Evolutionary conservation across 2,888 invertebrate genomes (phyloP).

Genomic region (Noctua fimbriata): DNA sequence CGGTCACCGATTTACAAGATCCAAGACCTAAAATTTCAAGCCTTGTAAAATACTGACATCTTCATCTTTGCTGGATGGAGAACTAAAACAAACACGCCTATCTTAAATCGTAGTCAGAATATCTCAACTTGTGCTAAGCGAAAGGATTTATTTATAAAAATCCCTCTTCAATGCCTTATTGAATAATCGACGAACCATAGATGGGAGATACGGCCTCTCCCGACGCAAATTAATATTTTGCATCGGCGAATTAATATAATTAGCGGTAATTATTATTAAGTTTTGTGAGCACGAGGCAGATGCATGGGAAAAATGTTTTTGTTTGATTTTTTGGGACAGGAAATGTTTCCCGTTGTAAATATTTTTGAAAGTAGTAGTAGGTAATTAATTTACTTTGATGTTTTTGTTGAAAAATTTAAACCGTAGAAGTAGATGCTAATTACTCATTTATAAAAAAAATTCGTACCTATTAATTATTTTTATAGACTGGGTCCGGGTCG

Average conservation of each 20-base stretch:
- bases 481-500: background rate
- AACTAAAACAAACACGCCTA: conserved; percentile 77
- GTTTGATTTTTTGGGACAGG: conserved; percentile 30
- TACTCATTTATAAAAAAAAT: background rate
- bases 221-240: conserved; percentile 85
- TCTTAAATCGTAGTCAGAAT: conserved; percentile 72
- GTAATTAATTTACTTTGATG: background rate
- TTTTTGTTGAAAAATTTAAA: background rate
- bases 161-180: conserved; percentile 82
- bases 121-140: conserved; percentile 70
- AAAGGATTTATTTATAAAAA: conserved; percentile 74
- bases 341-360: conserved; percentile 18
- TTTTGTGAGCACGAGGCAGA: conserved; percentile 54
- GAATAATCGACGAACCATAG: conserved; percentile 81
- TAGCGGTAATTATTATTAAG: conserved; percentile 76
- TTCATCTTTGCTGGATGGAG: conserved; percentile 26
- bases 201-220: conserved; percentile 74
- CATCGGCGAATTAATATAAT: conserved; percentile 83
- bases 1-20: background rate
- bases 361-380: conserved; percentile 10
- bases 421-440: background rate
- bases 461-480: background rate
- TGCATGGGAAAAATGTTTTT: conserved; percentile 62
- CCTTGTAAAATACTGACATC: conserved; percentile 14
- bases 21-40: background rate